Base-by-base conservation (phyloP, 2,113 vertebrate species). In the Hippocampus zosterae region DNA sequence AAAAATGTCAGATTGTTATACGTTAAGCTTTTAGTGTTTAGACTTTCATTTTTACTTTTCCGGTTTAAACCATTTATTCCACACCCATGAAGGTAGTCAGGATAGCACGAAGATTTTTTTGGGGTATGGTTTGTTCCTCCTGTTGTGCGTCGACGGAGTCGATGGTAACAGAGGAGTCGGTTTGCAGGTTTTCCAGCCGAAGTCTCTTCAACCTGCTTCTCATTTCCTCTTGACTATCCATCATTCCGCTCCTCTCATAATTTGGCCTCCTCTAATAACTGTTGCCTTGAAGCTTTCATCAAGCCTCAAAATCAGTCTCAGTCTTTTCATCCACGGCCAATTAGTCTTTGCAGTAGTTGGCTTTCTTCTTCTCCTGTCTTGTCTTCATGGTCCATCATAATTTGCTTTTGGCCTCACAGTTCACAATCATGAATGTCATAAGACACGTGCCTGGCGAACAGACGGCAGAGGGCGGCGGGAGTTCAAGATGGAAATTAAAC, bases 401-500 rank as follows among this genome's bases (percentile, higher is more conserved):
- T 29, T 37, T 48, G 5, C 56, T 72, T 78, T 72, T 71, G 61
- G 52, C 52, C 8, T 75, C 10, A 48, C 64, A 52, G 79, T 53
- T 79, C 64, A 42, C 63, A 50, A 57, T 42, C 46, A 72, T 56
- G 12, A 70, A 75, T 41, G 8, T 53, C 72, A 68, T 9, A 46
- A 67, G 25, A 3, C 41, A 2, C 27, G 21, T 50, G 64, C 68
- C 68, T 41, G 66, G 68, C 84, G 73, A 69, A 52, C 71, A 52
- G 66, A 80, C 57, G 69, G 62, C 74, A 37, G 18, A 42, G 29
- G 37, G 55, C 33, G 18, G 33, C 13, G 33, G 40, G 52, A 18
- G 67, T 48, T 48, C 61, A 73, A 76, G 78, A 83, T 76, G 50
- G 50, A 85, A 86, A 77, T 78, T 80, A 86, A 90, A 88, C 77